A percentile compares a stretch with the other conserved stretches of the same genome.
Evolutionary conservation across 2,113 vertebrate genomes (phyloP).

Genomic region (Esox niger): DNA sequence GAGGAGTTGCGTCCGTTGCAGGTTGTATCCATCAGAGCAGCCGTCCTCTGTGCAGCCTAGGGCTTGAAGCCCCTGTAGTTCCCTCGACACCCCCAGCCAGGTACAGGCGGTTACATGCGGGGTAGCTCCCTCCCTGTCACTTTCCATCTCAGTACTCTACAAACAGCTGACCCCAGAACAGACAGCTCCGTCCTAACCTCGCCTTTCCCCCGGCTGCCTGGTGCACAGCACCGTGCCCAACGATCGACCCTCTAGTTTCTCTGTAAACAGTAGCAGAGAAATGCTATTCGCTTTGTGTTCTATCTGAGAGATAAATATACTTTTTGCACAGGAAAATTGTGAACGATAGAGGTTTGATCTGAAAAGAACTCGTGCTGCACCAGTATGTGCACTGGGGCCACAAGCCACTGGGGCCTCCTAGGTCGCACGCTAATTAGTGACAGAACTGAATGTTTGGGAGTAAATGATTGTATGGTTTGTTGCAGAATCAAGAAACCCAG

Average conservation of each 20-base stretch:
- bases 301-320: too few species aligned
- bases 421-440: too few species aligned
- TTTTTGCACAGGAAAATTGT: too few species aligned
- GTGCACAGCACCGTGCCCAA: constrained; percentile 21
- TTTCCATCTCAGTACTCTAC: constrained; percentile 54
- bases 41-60: constrained; percentile 3
- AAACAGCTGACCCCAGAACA: constrained; percentile 42
- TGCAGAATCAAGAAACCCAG: constrained; percentile 87
- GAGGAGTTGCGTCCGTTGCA: constrained; percentile 39
- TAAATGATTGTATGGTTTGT: constrained; percentile 47
- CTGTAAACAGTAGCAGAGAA: too few species aligned
- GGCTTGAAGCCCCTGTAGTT: constrained; percentile 42
- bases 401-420: too few species aligned
- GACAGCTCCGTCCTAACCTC: too few species aligned
- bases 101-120: constrained; percentile 35
- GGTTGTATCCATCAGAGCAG: constrained; percentile 35
- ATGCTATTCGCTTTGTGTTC: too few species aligned
- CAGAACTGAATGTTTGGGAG: neutral
- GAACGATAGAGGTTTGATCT: too few species aligned
- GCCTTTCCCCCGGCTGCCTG: too few species aligned
- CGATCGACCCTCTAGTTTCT: constrained; percentile 37
- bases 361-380: too few species aligned
- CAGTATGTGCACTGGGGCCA: too few species aligned
- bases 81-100: constrained; percentile 46
- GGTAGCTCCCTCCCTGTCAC: constrained; percentile 70